Evolutionary conservation across 2,888 invertebrate genomes (phyloP).

Genomic region (Leucoptera coffeella): DNA sequence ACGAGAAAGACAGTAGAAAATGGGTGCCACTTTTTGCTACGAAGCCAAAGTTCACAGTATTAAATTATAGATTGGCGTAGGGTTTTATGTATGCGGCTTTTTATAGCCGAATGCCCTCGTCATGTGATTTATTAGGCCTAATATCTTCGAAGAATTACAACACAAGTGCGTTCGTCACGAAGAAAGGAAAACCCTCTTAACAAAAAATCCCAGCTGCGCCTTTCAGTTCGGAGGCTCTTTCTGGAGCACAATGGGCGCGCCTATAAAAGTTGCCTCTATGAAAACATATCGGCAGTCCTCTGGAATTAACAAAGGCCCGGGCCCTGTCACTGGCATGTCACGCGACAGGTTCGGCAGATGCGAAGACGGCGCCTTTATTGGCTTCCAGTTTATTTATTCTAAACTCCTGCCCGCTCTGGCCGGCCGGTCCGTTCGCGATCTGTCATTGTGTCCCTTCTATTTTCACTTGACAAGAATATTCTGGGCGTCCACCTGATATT

Average conservation of each 20-base stretch:
- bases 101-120: too few species aligned
- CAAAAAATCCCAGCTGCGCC: conserved; percentile 2
- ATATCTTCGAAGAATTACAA: too few species aligned
- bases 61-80: too few species aligned
- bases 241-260: conserved; percentile 6
- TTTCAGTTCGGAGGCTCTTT: conserved; percentile 1
- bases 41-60: too few species aligned
- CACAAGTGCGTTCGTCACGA: too few species aligned
- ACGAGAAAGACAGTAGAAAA: conserved; percentile 18
- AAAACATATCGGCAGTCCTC: conserved; percentile 8
- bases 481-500: conserved; percentile 40
- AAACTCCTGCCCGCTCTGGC: conserved; percentile 30
- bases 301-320: conserved; percentile 23
- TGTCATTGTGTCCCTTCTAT: conserved; percentile 47
- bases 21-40: too few species aligned
- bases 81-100: too few species aligned
- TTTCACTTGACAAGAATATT: conserved; percentile 51
- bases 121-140: too few species aligned
- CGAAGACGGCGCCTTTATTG: conserved; percentile 35
- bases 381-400: conserved; percentile 42
- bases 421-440: conserved; percentile 45
- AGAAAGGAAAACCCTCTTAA: not conserved
- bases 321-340: conserved; percentile 28
- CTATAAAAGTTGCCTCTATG: conserved; percentile 9
- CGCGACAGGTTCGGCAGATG: conserved; percentile 18